These are phyloP conservation scores for Boulengerochromis microlepis DNA, from an alignment of 2,113 vertebrate species.

Conservation along the genomic window DNA sequence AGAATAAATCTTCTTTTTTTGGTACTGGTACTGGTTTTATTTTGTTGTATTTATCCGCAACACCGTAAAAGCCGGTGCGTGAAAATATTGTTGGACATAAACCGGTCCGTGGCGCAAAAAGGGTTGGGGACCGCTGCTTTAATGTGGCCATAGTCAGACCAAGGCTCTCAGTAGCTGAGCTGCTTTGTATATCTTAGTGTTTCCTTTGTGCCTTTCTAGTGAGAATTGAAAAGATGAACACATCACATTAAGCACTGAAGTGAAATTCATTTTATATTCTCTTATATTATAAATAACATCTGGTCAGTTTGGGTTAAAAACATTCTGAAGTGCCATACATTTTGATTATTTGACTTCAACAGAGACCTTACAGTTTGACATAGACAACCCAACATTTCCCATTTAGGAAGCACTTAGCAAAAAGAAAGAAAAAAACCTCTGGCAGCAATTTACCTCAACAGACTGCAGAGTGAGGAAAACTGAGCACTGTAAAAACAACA, in stretches of 20 bases:
- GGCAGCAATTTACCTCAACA: not conserved
- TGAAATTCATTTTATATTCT: not conserved
- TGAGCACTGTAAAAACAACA: not conserved
- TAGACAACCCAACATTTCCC: not conserved
- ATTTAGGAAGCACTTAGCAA: not conserved
- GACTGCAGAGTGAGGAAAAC: not conserved
- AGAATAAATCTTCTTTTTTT: not conserved
- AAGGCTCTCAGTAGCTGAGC: not conserved
- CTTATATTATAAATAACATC: not conserved
- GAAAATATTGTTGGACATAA: not conserved
- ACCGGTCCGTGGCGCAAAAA: not conserved
- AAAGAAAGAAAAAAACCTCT: not conserved
- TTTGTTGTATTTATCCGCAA: not conserved
- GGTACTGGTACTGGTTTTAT: not conserved
- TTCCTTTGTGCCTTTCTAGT: not conserved
- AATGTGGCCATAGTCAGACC: not conserved
- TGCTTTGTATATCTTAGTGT: not conserved
- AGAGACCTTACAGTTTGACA: not conserved
- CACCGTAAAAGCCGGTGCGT: rapidly evolving
- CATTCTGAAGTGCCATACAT: not conserved
- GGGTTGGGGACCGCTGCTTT: not conserved
- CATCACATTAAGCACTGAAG: not conserved
- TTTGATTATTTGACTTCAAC: not conserved
- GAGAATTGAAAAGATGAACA: not conserved
- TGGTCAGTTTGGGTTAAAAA: not conserved